Base-by-base conservation (phyloP, 1,140 invertebrate genomes). In the Pseudomyrmex cubaensis region DNA sequence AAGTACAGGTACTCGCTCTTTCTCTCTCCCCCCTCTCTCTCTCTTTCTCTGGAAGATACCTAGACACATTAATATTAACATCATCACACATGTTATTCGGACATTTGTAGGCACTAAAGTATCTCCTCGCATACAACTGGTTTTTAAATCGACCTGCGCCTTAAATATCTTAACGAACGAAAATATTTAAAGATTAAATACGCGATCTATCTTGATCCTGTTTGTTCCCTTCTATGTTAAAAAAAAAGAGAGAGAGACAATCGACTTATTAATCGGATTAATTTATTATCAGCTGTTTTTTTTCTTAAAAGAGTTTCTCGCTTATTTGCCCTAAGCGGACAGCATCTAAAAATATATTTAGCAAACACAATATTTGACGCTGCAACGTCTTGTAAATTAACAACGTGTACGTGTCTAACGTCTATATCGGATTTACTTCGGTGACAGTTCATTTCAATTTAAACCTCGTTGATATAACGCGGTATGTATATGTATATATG, bases 51-150 rank as follows among this genome's bases (percentile, higher is more conserved):
- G 57, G 35, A 54, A 54, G 54, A 64, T 35, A 54, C 46, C 48
- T 52, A 76, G 61, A 17, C 69, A 56, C n/a, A 9, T 7, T 35
- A 35, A 54, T 73, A 73, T 15, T 70, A 70, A 70, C 54, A 12
- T 61, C 54, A 12, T 61, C 22, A 13, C 15, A 44, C 61, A 64
- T 20, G 25, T 76, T 64, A 3, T 22, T 44, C 25, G n/a, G 54
- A 64, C 12, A 10, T 54, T 54, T 75, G 54, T 76, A 64, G 74
- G 74, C 74, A 76, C 61, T 76, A 76, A 76, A 17, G 15, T 70
- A 70, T 70, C 52, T 15, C 72, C 48, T 17, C n/a, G 44, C n/a
- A 9, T 61, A 69, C 9, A 44, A 35, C 35, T 7, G 5, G 35
- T 35, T 35, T 35, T n/a, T 13, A 17, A 10, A 57, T 17, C 3